Base-by-base conservation (phyloP, 2,888 invertebrate species). In the Cantharis rufa region DNA sequence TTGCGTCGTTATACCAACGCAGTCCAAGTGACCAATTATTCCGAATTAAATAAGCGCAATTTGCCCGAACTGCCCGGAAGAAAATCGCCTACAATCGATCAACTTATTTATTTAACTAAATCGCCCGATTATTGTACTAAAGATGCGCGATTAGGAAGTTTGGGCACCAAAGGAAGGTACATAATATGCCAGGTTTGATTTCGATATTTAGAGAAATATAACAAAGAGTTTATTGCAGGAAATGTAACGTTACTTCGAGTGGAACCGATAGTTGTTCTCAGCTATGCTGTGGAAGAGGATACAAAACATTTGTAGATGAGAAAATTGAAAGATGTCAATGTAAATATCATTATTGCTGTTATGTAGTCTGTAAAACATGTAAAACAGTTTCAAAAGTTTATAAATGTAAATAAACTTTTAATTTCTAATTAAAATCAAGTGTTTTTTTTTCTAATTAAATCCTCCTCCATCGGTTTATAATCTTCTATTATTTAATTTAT, bases 321-420 rank as follows among this genome's bases (percentile, higher is more conserved):
- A 91, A 92, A 73, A 90, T 93, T 71, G 94, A 95, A 88, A 90
- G 93, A 85, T 96, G 96, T 88, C 93, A 93, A 85, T 96, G 96
- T 90, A 94, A 94, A 87, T 95, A 95, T 89, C 92, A 94, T 89
- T 95, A 94, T 91, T 96, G 96, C 88, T 96, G 96, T 89, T 94
- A 94, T 87, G 95, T 96, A 78, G 94, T 94, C 89, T 96, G 96
- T 89, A 94, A 95, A 88, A 93, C 93, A 64, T 96, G 96, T 88
- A 90, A 92, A 81, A 91, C 91, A 83, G 91, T 92, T 87, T 90
- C 92, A 70, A 92, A 93, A 84, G 92, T 93, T 76, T 92, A 94
- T 88, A 93, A 92, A 88, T 95, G 95, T 89, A 92, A 92, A 87
- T 93, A 86, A 90, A 75, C 11, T 13, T 72, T 15, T 28, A 28